Conservation (phyloP, 2,888 invertebrate species). For the Hirtodrosophila confusa region DNA sequence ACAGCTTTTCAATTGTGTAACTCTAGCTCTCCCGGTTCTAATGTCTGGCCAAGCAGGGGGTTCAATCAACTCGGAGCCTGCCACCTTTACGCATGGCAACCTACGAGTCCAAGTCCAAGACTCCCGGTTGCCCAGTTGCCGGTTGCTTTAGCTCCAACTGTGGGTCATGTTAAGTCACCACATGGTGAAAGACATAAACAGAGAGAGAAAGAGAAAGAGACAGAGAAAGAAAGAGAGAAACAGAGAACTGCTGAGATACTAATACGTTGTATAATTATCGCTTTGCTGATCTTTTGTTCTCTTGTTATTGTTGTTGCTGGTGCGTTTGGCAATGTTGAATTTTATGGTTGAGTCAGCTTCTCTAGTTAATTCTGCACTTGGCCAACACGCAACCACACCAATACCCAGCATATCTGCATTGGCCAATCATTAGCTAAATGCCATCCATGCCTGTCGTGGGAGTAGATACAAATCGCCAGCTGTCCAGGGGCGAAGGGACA, state of each 20-base stretch:
- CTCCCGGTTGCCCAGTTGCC: constrained; percentile 5
- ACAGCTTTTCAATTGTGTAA: constrained; percentile 68
- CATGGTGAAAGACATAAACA: neutral
- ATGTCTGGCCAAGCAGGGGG: constrained; percentile 49
- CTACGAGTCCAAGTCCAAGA: constrained; percentile 25
- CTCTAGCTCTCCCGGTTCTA: constrained; percentile 37
- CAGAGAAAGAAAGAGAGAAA: no score
- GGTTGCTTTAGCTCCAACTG: constrained; percentile 14
- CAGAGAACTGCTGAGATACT: constrained; percentile 49
- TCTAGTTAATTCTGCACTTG: constrained; percentile 41
- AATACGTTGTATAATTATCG: constrained; percentile 78
- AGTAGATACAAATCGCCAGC: constrained; percentile 58
- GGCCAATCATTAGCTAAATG: constrained; percentile 70
- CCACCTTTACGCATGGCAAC: constrained; percentile 82
- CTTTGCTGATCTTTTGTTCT: constrained; percentile 69
- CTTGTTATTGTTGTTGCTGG: constrained; percentile 19
- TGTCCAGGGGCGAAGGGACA: constrained; percentile 21
- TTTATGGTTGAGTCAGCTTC: constrained; percentile 47
- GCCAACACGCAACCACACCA: constrained; percentile 62
- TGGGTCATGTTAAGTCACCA: constrained; percentile 69
- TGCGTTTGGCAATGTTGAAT: constrained; percentile 64
- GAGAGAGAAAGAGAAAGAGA: neutral
- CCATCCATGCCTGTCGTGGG: constrained; percentile 59
- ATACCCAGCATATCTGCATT: constrained; percentile 51
- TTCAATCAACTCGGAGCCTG: constrained; percentile 70